Evolutionary conservation across 2,113 vertebrate species (phyloP).

Genomic region (Pantherophis guttatus): DNA sequence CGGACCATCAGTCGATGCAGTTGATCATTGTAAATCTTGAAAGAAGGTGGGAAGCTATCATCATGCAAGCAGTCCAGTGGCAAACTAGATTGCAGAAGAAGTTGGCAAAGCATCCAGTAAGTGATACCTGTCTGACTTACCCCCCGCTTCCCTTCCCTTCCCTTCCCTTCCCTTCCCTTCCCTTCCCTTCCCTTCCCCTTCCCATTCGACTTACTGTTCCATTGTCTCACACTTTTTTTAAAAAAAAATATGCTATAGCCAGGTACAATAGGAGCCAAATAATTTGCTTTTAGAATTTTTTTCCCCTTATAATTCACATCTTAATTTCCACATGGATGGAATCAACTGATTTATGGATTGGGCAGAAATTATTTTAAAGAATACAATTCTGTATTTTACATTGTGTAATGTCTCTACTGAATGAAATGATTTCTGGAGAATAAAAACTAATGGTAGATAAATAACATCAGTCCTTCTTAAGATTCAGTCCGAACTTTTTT

Average conservation of each 20-base stretch:
- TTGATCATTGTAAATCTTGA: slow-evolving; percentile 93
- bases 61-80: slow-evolving; percentile 98
- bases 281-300: slow-evolving; percentile 9
- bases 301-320: slow-evolving; percentile 19
- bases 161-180: too few relatives aligned
- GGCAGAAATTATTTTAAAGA: slow-evolving; percentile 4
- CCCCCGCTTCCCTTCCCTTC: not conserved
- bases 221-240: too few relatives aligned
- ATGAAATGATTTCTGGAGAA: not conserved
- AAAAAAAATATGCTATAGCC: too few relatives aligned
- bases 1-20: slow-evolving; percentile 89
- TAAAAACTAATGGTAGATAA: not conserved
- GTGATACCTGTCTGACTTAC: slow-evolving; percentile 31
- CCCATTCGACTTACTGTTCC: not conserved
- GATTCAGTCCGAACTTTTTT: slow-evolving; percentile 10
- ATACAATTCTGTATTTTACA: slow-evolving; percentile 30
- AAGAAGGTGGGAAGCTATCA: slow-evolving; percentile 96
- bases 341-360: slow-evolving; percentile 28
- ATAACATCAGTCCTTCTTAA: not conserved
- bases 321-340: not conserved
- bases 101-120: slow-evolving; percentile 81
- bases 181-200: too few relatives aligned
- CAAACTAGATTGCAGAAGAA: slow-evolving; percentile 84
- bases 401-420: slow-evolving; percentile 11
- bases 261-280: slow-evolving; percentile 7